Evolutionary conservation across 1,140 invertebrate species (phyloP).

Genomic region (Aphis craccivora): DNA sequence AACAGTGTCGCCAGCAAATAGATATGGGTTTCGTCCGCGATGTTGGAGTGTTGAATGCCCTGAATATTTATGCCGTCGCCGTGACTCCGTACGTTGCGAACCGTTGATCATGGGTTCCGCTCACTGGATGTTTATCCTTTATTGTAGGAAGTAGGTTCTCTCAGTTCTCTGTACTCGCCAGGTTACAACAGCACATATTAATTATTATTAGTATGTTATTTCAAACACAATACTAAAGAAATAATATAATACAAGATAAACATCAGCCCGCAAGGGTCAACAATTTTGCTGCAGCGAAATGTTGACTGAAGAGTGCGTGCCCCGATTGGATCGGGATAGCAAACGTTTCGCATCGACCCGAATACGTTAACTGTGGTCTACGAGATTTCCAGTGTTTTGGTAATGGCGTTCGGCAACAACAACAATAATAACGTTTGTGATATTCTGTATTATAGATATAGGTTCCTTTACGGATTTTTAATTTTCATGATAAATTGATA

Average conservation of each 20-base stretch:
- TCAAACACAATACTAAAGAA: not conserved
- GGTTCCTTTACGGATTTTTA: not conserved
- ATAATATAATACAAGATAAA: no score
- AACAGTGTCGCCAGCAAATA: not conserved
- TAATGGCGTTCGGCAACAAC: slow-evolving; percentile 43
- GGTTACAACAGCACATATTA: no score
- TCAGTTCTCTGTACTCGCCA: no score
- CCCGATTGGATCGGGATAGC: not conserved
- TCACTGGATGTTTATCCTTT: no score
- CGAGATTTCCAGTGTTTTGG: slow-evolving; percentile 48
- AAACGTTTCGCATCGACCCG: not conserved
- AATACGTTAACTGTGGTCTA: slow-evolving; percentile 18
- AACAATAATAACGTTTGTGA: slow-evolving; percentile 12
- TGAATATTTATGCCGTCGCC: not conserved
- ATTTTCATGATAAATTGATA: no score
- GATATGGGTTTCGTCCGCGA: not conserved
- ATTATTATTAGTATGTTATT: no score
- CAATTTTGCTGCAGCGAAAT: not conserved
- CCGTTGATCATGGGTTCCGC: no score
- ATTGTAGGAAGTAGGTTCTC: no score
- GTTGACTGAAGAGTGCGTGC: no score
- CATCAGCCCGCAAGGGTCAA: not conserved
- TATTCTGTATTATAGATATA: not conserved
- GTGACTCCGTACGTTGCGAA: no score
- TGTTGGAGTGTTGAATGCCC: no score